Conservation (phyloP, 2,888 invertebrate genomes). For the Heliconius cydno region DNA sequence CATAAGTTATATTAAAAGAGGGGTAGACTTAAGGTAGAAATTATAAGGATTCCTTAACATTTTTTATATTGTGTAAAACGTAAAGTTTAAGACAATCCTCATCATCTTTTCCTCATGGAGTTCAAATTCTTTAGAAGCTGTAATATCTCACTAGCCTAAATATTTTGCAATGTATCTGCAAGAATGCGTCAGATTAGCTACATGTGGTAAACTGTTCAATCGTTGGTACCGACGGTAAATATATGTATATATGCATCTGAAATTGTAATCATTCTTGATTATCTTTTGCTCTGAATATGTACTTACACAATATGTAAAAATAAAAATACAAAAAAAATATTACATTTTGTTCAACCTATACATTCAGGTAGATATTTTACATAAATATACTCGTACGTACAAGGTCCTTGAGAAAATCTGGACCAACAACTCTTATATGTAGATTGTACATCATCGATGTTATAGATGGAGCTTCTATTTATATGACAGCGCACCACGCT, state of each 20-base stretch:
- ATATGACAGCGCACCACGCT: neutral
- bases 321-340: too few relatives aligned
- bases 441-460: too few relatives aligned
- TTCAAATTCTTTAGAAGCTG: neutral
- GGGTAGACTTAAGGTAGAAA: too few relatives aligned
- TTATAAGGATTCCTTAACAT: neutral
- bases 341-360: too few relatives aligned
- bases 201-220: constrained; percentile 30
- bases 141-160: neutral
- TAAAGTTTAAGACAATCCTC: too few relatives aligned
- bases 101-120: neutral
- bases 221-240: constrained; percentile 19
- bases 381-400: too few relatives aligned
- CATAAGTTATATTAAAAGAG: constrained; percentile 24
- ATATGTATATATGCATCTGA: constrained; percentile 30
- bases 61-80: neutral
- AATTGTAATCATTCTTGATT: constrained; percentile 35
- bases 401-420: too few relatives aligned
- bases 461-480: neutral
- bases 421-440: too few relatives aligned
- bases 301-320: too few relatives aligned
- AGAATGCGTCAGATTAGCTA: constrained; percentile 4
- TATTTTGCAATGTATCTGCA: neutral
- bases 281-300: constrained; percentile 15
- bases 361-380: too few relatives aligned